Evolutionary conservation across 1,140 invertebrate genomes (phyloP).

Genomic region (Plectrocnemia conspersa): DNA sequence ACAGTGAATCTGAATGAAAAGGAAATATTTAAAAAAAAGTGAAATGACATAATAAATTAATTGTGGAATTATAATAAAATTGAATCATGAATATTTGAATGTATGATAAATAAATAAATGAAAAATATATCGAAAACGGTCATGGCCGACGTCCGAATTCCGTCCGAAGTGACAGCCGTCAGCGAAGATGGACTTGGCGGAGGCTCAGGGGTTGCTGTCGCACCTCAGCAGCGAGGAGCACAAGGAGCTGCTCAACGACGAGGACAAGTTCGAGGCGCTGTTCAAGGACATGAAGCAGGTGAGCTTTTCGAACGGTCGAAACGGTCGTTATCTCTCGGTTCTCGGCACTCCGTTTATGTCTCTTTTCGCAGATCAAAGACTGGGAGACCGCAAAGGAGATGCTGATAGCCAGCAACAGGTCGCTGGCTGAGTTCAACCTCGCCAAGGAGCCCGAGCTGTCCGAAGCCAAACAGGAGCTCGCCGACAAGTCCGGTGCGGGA

Average conservation of each 20-base stretch:
- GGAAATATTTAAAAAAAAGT: too few species aligned
- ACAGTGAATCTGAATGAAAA: too few species aligned
- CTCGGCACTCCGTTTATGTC: background rate
- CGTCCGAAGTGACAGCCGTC: conserved; percentile 2
- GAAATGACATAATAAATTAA: too few species aligned
- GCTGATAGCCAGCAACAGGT: conserved; percentile 79
- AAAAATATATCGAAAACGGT: too few species aligned
- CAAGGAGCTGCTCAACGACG: conserved; percentile 78
- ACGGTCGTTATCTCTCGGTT: conserved; percentile 1
- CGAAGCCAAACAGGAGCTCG: conserved; percentile 63
- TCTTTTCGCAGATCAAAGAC: conserved; percentile 63
- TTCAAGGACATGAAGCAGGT: conserved; percentile 76
- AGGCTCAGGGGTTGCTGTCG: conserved; percentile 45
- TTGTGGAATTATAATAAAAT: too few species aligned
- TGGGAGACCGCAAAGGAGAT: conserved; percentile 78
- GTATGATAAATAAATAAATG: too few species aligned
- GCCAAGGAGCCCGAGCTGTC: conserved; percentile 74
- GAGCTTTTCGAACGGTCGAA: background rate
- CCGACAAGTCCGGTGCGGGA: conserved; percentile 64
- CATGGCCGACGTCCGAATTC: too few species aligned
- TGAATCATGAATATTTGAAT: too few species aligned
- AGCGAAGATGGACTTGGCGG: conserved; percentile 44
- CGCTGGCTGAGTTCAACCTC: conserved; percentile 81
- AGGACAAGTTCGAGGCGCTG: conserved; percentile 74
- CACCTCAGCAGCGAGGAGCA: conserved; percentile 65